phyloP scores from a whole-genome alignment of 2,113 vertebrate species.

The Crocuta crocuta region DNA sequence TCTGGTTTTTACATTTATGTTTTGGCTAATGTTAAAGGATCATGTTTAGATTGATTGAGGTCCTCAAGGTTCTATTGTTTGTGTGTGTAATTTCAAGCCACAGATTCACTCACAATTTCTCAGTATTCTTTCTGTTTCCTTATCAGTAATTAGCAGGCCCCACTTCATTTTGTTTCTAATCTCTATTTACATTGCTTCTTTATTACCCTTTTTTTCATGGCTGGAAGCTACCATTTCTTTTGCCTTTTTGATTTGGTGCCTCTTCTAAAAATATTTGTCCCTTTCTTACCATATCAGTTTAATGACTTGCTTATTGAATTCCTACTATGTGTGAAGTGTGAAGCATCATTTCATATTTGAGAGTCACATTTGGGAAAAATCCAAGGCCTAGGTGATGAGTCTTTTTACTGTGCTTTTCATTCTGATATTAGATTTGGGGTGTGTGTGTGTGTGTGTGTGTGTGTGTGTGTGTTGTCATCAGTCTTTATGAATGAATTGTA shows the following conservation, averaged over 20 bases:
- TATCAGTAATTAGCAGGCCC: constrained; percentile 48
- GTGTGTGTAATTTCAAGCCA: background rate
- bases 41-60: background rate
- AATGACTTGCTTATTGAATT: background rate
- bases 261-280: constrained; percentile 3
- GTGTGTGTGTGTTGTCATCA: background rate
- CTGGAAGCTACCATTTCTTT: background rate
- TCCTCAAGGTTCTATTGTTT: constrained; percentile 27
- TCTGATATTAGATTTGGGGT: background rate
- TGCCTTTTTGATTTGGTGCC: background rate
- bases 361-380: background rate
- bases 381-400: background rate
- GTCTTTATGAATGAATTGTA: background rate
- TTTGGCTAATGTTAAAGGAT: constrained; percentile 29
- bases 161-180: constrained; percentile 48
- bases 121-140: background rate
- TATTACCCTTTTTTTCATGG: background rate
- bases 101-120: background rate
- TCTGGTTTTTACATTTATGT: background rate
- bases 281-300: background rate
- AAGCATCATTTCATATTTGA: background rate
- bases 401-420: background rate
- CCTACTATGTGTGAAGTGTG: background rate
- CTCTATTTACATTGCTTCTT: constrained; percentile 18
- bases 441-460: background rate